These are phyloP conservation scores for Thymelicus acteon DNA, from an alignment of 2,888 invertebrate genomes.

Conservation along the genomic window DNA sequence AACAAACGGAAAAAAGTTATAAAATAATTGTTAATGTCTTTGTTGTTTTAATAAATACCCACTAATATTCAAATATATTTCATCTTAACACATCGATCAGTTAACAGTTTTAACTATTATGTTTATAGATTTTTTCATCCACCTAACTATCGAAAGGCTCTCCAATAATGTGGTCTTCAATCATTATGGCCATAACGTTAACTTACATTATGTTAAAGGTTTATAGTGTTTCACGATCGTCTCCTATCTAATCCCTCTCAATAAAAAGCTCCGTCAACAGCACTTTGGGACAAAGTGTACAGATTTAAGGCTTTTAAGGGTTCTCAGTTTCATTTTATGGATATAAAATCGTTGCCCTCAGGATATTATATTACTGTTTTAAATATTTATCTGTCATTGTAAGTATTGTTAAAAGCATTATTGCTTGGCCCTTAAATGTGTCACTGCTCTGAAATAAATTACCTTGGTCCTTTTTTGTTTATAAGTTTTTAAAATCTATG, in stretches of 20 bases:
- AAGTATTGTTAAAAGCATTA: conserved; percentile 12
- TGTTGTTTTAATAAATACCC: no score
- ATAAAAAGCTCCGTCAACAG: conserved; percentile 59
- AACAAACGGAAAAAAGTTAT: no score
- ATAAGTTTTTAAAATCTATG: no score
- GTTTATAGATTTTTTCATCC: no score
- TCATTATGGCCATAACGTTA: not conserved
- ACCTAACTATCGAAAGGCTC: not conserved
- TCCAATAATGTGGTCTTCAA: not conserved
- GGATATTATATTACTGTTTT: conserved; percentile 29
- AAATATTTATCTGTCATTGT: conserved; percentile 13
- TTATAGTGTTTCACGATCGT: not conserved
- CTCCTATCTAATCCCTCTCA: conserved; percentile 21
- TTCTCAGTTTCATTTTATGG: conserved; percentile 55
- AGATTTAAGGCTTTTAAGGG: conserved; percentile 59
- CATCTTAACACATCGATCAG: no score
- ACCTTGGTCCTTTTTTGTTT: no score
- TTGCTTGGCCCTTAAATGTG: not conserved
- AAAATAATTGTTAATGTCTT: no score
- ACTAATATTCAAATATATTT: no score
- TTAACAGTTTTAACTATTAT: no score
- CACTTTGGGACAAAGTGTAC: conserved; percentile 50
- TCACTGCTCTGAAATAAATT: no score
- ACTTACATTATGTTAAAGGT: conserved; percentile 1
- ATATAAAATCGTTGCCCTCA: conserved; percentile 20